Base-by-base conservation (phyloP, 2,797 vertebrate genomes). In the Centroberyx gerrardi region DNA sequence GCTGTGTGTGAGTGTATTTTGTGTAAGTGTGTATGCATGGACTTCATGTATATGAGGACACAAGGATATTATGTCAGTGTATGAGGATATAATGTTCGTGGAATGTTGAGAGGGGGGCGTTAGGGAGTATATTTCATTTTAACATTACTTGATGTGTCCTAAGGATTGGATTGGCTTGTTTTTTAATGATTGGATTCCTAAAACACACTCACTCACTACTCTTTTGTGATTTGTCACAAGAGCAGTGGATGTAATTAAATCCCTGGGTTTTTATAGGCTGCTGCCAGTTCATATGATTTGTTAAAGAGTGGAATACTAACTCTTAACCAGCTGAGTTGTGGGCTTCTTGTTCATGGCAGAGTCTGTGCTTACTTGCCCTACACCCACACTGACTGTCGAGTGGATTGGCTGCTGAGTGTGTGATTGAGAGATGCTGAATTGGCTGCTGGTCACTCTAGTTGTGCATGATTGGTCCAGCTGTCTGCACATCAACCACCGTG, bases 401-500 rank as follows among this genome's bases (percentile, higher is more conserved):
- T 70, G 71, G 87, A 78, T 64, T 86, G 88, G 86, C 90, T 82
- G 68, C 81, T 46, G 78, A 74, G 74, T 73, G 80, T 74, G 76
- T 58, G 74, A 72, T 70, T 29, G 18, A 22, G 76, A 74, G 74
- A 59, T 29, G 56, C 84, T 74, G 64, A 70, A 82, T 69, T 88
- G 86, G 87, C 89, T 84, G 81, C 75, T 74, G 83, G 29, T 22
- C 81, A 74, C 82, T 62, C 54, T 65, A 44, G 70, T 80, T 85
- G 78, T 86, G 92, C 91, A 90, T 91, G 92, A 87, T 77, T 58
- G 80, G 78, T 76, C 0, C 46, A 82, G 78, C 67, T 79, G 78
- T 87, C 84, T 85, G 82, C 82, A 73, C 60, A 75, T 60, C 70
- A 78, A 73, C 68, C 64, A 42, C 80, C 76, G 61, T 62, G 69